phyloP scores from a whole-genome alignment of 2,797 vertebrate genomes.

The Spheniscus humboldti region DNA sequence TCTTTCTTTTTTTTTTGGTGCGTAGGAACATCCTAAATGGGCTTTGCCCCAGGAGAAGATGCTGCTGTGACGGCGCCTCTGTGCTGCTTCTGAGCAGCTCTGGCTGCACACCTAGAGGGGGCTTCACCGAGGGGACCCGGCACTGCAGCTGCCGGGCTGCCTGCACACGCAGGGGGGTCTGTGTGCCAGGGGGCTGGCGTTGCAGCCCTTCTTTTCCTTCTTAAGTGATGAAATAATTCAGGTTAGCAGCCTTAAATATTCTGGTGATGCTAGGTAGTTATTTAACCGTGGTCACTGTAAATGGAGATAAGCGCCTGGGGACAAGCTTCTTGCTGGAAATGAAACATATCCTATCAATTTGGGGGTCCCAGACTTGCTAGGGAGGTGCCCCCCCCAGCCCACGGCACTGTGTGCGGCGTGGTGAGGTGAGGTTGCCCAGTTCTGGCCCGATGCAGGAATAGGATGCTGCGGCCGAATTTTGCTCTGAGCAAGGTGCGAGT shows the following conservation, averaged over 20 bases:
- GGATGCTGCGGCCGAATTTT: fast-evolving
- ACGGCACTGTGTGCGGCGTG: fast-evolving
- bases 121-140: background rate
- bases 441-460: background rate
- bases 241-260: too few relatives aligned
- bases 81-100: background rate
- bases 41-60: background rate
- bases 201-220: background rate
- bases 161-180: fast-evolving
- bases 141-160: background rate
- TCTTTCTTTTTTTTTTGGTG: background rate
- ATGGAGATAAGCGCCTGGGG: fast-evolving
- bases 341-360: fast-evolving
- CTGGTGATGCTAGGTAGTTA: background rate
- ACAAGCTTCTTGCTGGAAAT: background rate
- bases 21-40: background rate
- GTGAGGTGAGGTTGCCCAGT: background rate
- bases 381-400: background rate
- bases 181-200: fast-evolving
- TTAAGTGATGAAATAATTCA: too few relatives aligned
- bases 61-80: background rate
- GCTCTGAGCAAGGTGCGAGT: background rate
- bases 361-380: background rate
- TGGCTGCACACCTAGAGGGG: background rate
- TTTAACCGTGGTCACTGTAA: fast-evolving